phyloP scores from a whole-genome alignment of 2,888 invertebrate species.

The Amiota mariae region DNA sequence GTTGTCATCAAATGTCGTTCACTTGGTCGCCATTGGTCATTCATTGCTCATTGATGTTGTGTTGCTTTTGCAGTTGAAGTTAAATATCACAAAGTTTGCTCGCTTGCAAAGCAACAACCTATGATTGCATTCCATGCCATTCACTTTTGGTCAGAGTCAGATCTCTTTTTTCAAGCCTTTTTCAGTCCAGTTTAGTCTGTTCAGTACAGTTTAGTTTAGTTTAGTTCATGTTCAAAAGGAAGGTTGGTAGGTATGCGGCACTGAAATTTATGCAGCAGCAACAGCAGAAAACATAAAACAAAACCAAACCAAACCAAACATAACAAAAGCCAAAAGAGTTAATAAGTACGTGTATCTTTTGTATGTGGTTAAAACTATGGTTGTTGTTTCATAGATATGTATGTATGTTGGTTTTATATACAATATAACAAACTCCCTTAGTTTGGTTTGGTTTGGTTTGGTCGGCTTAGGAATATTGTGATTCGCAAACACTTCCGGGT shows the following conservation, averaged over 20 bases:
- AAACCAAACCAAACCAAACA: constrained; percentile 1
- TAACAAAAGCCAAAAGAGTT: no score
- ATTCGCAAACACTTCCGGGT: constrained; percentile 53
- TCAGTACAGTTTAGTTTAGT: constrained; percentile 8
- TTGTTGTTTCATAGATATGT: no score
- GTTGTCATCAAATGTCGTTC: not conserved
- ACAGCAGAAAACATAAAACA: constrained; percentile 27
- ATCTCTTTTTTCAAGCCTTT: not conserved
- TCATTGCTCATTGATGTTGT: not conserved
- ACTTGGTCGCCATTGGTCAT: not conserved
- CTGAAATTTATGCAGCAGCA: constrained; percentile 23
- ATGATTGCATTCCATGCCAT: constrained; percentile 34
- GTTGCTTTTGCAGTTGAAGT: not conserved
- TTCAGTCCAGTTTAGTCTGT: not conserved
- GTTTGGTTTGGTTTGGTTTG: constrained; percentile 53
- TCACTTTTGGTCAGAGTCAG: constrained; percentile 44
- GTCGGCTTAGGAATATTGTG: no score
- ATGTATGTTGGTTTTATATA: no score
- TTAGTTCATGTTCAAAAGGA: constrained; percentile 24
- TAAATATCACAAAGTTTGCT: no score
- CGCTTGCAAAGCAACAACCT: not conserved
- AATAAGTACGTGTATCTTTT: no score
- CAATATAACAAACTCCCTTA: not conserved
- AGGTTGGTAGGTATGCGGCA: constrained; percentile 9
- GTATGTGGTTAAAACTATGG: no score